Evolutionary conservation across 2,113 vertebrate species (phyloP).

Genomic region (Tachuris rubrigastra): DNA sequence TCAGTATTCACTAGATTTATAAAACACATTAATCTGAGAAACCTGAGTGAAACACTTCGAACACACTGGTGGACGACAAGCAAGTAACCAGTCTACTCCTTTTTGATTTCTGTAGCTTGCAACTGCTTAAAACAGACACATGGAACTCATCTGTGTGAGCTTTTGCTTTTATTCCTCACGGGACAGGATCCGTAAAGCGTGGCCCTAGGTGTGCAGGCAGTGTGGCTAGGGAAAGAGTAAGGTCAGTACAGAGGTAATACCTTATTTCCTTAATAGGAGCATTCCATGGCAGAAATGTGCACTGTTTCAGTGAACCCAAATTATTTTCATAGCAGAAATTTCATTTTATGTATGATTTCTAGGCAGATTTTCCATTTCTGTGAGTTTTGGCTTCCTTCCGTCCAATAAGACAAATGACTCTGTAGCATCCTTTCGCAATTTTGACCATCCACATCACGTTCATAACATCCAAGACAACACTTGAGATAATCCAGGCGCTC

Average conservation of each 20-base stretch:
- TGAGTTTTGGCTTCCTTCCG: constrained; percentile 71
- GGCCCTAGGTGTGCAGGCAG: constrained; percentile 55
- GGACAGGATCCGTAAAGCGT: constrained; percentile 28
- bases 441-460: constrained; percentile 99
- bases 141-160: constrained; percentile 4
- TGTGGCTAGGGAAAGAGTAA: constrained; percentile 32
- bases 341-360: constrained; percentile 39
- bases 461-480: constrained; percentile 91
- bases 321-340: constrained; percentile 15
- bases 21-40: constrained; percentile 62
- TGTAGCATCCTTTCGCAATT: constrained; percentile 91
- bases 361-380: constrained; percentile 90
- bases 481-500: constrained; percentile 86
- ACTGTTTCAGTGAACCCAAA: constrained; percentile 43
- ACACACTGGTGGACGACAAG: constrained; percentile 37
- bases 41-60: constrained; percentile 70
- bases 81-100: constrained; percentile 9
- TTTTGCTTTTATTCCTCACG: background rate
- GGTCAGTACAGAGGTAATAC: constrained; percentile 64
- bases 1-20: constrained; percentile 37
- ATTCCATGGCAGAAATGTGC: constrained; percentile 57
- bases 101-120: background rate
- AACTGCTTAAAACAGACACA: background rate
- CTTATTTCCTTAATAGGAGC: constrained; percentile 45
- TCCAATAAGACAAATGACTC: constrained; percentile 82